These are phyloP conservation scores for Onthophagus taurus DNA, from an alignment of 1,140 invertebrate species.

Conservation along the genomic window DNA sequence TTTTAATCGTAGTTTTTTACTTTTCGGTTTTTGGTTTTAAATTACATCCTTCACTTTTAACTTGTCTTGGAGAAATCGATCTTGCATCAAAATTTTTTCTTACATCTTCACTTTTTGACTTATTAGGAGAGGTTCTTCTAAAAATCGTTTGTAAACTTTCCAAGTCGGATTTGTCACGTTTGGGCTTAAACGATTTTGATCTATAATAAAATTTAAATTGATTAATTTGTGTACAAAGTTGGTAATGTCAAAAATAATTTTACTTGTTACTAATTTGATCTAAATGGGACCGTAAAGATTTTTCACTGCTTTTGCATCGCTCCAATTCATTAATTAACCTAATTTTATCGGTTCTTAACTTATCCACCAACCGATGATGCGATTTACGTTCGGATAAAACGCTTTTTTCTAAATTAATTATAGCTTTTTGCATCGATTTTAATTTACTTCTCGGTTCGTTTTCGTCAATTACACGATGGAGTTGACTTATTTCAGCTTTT, in stretches of 20 bases:
- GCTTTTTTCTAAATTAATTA: slow-evolving; percentile 36
- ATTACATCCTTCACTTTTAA: slow-evolving; percentile 11
- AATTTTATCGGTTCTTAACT: slow-evolving; percentile 36
- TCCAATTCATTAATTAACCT: slow-evolving; percentile 22
- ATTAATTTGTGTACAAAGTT: not conserved
- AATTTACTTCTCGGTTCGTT: slow-evolving; percentile 23
- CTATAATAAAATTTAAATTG: slow-evolving; percentile 1
- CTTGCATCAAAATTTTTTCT: slow-evolving; percentile 5
- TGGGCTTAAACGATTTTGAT: not conserved
- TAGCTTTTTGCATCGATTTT: slow-evolving; percentile 31
- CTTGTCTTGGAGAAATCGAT: slow-evolving; percentile 8
- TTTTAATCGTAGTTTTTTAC: not conserved
- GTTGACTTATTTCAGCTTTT: slow-evolving; percentile 21
- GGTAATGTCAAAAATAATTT: not conserved
- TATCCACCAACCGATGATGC: slow-evolving; percentile 36
- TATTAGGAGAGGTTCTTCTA: not conserved
- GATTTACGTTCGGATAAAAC: slow-evolving; percentile 34
- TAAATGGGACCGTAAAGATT: slow-evolving; percentile 19
- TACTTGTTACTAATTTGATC: slow-evolving; percentile 6
- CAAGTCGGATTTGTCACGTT: slow-evolving; percentile 6
- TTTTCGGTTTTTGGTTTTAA: not conserved
- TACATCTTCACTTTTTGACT: slow-evolving; percentile 2
- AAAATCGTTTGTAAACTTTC: slow-evolving; percentile 14
- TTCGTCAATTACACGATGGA: slow-evolving; percentile 16
- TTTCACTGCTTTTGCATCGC: slow-evolving; percentile 20